These are phyloP conservation scores for Alethe diademata DNA, from an alignment of 2,113 vertebrate genomes.

Conservation along the genomic window DNA sequence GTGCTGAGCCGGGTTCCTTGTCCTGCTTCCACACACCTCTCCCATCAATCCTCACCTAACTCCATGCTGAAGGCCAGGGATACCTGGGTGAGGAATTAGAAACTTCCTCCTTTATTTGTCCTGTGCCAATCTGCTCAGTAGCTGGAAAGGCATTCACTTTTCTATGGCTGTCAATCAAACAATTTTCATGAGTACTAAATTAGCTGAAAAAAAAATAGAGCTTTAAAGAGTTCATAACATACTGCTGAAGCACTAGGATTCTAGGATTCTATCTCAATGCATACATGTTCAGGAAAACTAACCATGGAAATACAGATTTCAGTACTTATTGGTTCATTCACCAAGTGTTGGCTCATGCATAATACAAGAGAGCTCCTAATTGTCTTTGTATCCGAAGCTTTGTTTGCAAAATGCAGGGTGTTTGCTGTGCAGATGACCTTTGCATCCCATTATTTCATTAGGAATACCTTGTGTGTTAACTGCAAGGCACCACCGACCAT, in stretches of 20 bases:
- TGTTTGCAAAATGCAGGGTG: conserved; percentile 40
- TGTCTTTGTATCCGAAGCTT: conserved; percentile 9
- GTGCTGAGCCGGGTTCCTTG: neutral
- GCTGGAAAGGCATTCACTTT: neutral
- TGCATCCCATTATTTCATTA: conserved; percentile 31
- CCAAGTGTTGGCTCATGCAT: conserved; percentile 12
- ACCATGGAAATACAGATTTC: conserved; percentile 22
- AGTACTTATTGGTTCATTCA: neutral
- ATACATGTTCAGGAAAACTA: neutral
- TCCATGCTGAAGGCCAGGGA: neutral
- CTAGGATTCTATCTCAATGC: neutral
- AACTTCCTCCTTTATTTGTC: neutral
- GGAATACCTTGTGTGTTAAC: conserved; percentile 20
- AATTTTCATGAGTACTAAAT: neutral
- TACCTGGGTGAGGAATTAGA: neutral
- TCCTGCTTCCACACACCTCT: fast-evolving
- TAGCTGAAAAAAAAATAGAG: neutral
- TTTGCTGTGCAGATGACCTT: conserved; percentile 48
- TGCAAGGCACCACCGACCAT: neutral
- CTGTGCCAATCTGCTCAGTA: neutral
- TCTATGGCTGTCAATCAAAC: neutral
- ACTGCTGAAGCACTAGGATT: neutral
- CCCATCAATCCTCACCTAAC: fast-evolving
- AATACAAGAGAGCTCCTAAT: conserved; percentile 9
- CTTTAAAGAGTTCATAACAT: neutral